These are phyloP conservation scores for Marronus borbonicus DNA, from an alignment of 2,888 invertebrate genomes.

Conservation along the genomic window DNA sequence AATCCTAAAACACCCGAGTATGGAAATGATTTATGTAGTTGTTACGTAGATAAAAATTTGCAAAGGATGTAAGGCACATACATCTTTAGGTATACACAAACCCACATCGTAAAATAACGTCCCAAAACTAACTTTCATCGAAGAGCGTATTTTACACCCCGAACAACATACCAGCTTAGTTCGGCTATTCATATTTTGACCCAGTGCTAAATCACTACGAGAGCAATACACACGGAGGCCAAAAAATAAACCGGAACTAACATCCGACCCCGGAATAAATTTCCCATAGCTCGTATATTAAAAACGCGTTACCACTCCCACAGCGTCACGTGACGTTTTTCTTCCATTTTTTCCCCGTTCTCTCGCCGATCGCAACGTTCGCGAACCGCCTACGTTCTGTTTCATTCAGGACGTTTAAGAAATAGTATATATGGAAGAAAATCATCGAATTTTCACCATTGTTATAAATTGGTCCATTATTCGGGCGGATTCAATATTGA, in stretches of 20 bases:
- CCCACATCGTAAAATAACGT: constrained; percentile 10
- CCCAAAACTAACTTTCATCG: constrained; percentile 30
- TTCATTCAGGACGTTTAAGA: constrained; percentile 17
- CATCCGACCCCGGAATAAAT: constrained; percentile 38
- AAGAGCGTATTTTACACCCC: constrained; percentile 13
- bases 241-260: constrained; percentile 46
- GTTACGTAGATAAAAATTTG: neutral
- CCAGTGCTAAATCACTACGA: constrained; percentile 27
- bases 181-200: constrained; percentile 39
- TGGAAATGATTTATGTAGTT: neutral
- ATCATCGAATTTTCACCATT: constrained; percentile 32
- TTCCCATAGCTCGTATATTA: constrained; percentile 39
- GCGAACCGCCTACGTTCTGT: neutral
- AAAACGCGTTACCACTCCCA: constrained; percentile 37
- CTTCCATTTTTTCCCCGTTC: constrained; percentile 18
- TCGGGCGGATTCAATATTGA: constrained; percentile 20
- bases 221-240: constrained; percentile 34
- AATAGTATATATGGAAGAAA: constrained; percentile 27
- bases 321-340: constrained; percentile 10
- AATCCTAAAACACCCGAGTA: neutral
- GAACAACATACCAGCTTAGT: constrained; percentile 31
- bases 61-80: neutral
- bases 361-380: neutral
- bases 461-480: constrained; percentile 38
- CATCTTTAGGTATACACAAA: neutral